Conservation (phyloP, 2,888 invertebrate genomes). For the Parnassius orleans region DNA sequence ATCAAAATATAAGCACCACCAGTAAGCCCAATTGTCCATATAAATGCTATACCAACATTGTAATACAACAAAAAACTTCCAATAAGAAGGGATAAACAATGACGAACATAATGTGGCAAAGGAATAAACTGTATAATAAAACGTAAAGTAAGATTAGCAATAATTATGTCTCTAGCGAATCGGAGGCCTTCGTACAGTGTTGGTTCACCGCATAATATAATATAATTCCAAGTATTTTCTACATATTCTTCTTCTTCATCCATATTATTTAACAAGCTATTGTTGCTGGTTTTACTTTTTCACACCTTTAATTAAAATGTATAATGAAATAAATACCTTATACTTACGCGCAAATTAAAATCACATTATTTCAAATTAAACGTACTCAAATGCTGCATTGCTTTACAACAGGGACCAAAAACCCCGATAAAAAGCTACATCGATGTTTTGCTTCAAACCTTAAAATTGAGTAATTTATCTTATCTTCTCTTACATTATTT, state of each 20-base stretch:
- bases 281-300: neutral
- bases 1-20: conserved; percentile 61
- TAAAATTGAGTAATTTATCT: no score
- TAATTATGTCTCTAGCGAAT: conserved; percentile 74
- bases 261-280: conserved; percentile 42
- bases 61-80: conserved; percentile 68
- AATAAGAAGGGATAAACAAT: conserved; percentile 66
- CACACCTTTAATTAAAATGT: neutral
- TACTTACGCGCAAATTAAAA: no score
- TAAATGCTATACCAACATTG: conserved; percentile 62
- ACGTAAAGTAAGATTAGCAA: conserved; percentile 66
- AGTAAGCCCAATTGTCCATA: conserved; percentile 71
- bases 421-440: no score
- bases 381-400: no score
- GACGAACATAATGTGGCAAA: conserved; percentile 69
- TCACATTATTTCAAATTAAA: no score
- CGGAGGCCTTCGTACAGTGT: conserved; percentile 70
- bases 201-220: conserved; percentile 68
- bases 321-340: no score
- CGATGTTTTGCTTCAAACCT: no score
- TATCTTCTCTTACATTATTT: no score
- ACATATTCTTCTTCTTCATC: conserved; percentile 66
- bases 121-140: conserved; percentile 61
- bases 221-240: conserved; percentile 63
- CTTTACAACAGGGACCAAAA: no score